phyloP scores from a whole-genome alignment of 2,113 vertebrate genomes.

The Mionectes macconnelli region DNA sequence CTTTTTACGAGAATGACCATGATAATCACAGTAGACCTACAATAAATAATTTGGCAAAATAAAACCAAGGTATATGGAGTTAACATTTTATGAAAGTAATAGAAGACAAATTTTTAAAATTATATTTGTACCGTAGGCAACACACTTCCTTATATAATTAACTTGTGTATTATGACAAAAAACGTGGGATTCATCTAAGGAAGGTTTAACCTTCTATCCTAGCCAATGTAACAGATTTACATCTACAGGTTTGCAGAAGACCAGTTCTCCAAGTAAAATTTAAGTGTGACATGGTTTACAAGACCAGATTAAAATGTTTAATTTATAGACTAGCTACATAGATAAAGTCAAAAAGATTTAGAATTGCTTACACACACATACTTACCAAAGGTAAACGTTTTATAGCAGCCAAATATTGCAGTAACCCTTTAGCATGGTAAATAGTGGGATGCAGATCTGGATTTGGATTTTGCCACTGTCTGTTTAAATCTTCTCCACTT shows the following conservation, averaged over 20 bases:
- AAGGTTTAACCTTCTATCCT: neutral
- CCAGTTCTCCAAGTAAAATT: neutral
- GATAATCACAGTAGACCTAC: slow-evolving; percentile 90
- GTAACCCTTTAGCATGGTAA: slow-evolving; percentile 94
- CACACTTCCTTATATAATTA: neutral
- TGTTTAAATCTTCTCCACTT: slow-evolving; percentile 98
- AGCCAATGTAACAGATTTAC: neutral
- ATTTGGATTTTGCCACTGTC: slow-evolving; percentile 95
- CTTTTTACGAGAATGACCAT: slow-evolving; percentile 98
- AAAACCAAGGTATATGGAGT: neutral
- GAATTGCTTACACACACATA: slow-evolving; percentile 30
- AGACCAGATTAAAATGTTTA: neutral
- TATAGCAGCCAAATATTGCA: slow-evolving; percentile 93
- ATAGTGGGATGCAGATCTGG: slow-evolving; percentile 95
- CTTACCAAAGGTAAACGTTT: slow-evolving; percentile 92
- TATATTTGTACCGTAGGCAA: neutral
- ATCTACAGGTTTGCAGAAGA: neutral
- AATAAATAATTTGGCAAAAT: slow-evolving; percentile 31
- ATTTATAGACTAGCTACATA: neutral
- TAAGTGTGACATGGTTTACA: neutral
- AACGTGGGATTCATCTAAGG: neutral
- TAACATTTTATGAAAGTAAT: neutral
- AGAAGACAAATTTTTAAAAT: neutral
- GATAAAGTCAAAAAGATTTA: neutral
- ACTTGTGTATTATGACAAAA: neutral